phyloP scores from a whole-genome alignment of 92 coral and sea anemone genomes.

The Phymanthus crucifer region DNA sequence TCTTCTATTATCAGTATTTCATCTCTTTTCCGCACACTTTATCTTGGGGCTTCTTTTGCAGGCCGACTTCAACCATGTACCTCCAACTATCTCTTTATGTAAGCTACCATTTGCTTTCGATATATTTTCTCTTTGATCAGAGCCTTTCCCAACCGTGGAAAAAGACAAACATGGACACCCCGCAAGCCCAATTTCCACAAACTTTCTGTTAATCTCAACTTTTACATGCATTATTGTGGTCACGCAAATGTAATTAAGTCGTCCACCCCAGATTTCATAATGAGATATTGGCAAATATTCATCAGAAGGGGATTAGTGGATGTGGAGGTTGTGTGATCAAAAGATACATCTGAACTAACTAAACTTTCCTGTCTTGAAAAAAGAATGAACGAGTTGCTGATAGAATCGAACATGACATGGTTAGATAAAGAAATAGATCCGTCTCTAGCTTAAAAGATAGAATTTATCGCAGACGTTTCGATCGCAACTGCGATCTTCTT shows the following conservation, averaged over 20 bases:
- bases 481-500: no score
- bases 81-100: no score
- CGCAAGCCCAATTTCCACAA: no score
- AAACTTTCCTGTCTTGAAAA: neutral
- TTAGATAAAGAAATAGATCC: neutral
- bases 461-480: no score
- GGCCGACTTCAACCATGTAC: no score
- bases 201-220: neutral
- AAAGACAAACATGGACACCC: no score
- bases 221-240: slow-evolving; percentile 1
- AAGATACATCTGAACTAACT: neutral
- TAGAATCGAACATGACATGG: neutral
- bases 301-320: slow-evolving; percentile 8
- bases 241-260: neutral
- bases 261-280: neutral
- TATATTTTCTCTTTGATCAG: no score
- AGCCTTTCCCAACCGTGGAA: neutral
- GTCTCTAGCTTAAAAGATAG: no score
- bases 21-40: no score
- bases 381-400: neutral
- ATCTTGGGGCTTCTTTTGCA: no score
- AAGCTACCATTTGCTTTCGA: no score
- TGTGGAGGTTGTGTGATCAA: neutral
- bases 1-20: no score
- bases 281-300: slow-evolving; percentile 1